These are phyloP conservation scores for Pterobdella sp. DNA, from an alignment of 2,888 invertebrate species.

Conservation along the genomic window DNA sequence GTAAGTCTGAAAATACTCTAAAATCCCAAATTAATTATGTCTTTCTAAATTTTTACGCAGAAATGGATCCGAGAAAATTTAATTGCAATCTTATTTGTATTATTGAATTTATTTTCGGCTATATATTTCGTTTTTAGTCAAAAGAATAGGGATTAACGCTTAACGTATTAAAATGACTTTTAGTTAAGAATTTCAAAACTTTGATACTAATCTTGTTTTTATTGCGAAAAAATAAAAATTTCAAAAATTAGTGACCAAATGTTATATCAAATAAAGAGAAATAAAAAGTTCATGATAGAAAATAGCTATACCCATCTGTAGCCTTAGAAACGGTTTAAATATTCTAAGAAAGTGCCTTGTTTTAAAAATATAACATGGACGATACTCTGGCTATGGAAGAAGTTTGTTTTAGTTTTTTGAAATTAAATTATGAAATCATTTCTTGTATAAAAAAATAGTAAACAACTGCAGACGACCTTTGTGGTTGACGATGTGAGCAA, in stretches of 20 bases:
- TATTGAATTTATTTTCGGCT: neutral
- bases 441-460: neutral
- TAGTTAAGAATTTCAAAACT: constrained; percentile 5
- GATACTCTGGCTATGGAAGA: constrained; percentile 13
- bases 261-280: neutral
- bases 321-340: constrained; percentile 1
- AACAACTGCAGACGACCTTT: constrained; percentile 72
- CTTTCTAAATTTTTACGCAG: constrained; percentile 2
- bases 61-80: constrained; percentile 11
- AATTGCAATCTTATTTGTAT: neutral
- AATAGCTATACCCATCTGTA: neutral
- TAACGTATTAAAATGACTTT: neutral
- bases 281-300: neutral
- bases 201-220: neutral
- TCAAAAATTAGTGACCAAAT: neutral
- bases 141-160: neutral
- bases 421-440: neutral
- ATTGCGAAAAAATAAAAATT: neutral
- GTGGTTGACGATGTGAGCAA: constrained; percentile 95
- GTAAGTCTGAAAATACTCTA: neutral
- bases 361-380: neutral
- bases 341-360: neutral
- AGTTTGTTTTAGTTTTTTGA: neutral
- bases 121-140: constrained; percentile 8
- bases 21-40: neutral